phyloP scores from a whole-genome alignment of 1,140 invertebrate species.

The Eumeta japonica region DNA sequence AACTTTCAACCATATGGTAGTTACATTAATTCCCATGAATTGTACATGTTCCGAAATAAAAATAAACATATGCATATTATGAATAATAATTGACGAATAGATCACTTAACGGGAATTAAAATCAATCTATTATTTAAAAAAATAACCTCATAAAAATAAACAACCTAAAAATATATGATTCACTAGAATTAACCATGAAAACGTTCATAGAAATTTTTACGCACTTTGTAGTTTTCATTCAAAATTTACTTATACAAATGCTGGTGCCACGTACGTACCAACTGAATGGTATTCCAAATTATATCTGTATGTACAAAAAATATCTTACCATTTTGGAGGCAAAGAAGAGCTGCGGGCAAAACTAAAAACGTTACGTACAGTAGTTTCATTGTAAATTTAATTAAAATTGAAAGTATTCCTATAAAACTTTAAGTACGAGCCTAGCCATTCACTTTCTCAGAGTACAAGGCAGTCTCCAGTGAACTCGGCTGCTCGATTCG shows the following conservation, averaged over 20 bases:
- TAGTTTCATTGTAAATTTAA: slow-evolving; percentile 41
- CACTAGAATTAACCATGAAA: background rate
- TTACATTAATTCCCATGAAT: slow-evolving; percentile 3
- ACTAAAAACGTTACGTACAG: slow-evolving; percentile 42
- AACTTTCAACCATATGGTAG: background rate
- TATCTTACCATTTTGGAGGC: slow-evolving; percentile 42
- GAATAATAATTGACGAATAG: too few relatives aligned
- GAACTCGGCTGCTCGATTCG: too few relatives aligned
- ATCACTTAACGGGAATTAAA: too few relatives aligned
- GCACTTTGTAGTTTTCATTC: background rate
- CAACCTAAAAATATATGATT: too few relatives aligned
- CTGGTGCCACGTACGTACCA: slow-evolving; percentile 5
- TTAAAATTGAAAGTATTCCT: slow-evolving; percentile 17
- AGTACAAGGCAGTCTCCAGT: background rate
- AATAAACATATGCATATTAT: background rate
- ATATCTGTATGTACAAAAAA: background rate
- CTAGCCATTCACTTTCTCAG: slow-evolving; percentile 12
- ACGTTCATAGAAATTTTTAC: background rate
- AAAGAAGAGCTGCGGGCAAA: slow-evolving; percentile 41
- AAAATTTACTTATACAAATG: background rate
- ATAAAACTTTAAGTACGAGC: slow-evolving; percentile 10
- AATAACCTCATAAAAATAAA: too few relatives aligned
- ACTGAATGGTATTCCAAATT: background rate
- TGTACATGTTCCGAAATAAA: background rate
- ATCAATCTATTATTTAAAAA: too few relatives aligned